A percentile compares a stretch with the other conserved stretches of the same genome.
phyloP scores from a whole-genome alignment of 2,888 invertebrate species.

The Pedicia rivosa region DNA sequence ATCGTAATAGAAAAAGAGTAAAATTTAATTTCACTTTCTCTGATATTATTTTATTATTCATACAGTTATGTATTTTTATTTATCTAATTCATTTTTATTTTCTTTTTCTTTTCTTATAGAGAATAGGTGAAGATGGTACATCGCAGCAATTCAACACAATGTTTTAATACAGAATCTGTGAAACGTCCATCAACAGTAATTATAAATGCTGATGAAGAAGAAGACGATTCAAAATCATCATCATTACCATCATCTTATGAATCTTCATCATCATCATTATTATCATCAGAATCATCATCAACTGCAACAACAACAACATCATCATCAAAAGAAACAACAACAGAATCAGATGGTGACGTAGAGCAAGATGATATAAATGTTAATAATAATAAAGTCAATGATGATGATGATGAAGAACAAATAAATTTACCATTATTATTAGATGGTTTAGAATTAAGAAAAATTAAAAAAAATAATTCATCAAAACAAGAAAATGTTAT shows the following conservation, averaged over 20 bases:
- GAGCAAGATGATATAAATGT: background rate
- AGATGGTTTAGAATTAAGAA: slow-evolving; percentile 5
- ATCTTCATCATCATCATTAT: background rate
- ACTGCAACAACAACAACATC: background rate
- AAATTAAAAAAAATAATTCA: slow-evolving; percentile 1
- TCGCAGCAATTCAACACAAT: slow-evolving; percentile 14
- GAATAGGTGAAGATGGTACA: slow-evolving; percentile 20
- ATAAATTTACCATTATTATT: slow-evolving; percentile 2
- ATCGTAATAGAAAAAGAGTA: too few species aligned
- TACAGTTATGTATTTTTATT: too few species aligned
- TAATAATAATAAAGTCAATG: slow-evolving; percentile 1
- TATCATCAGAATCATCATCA: slow-evolving; percentile 1
- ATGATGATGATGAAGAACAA: slow-evolving; percentile 1
- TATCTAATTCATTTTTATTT: too few species aligned
- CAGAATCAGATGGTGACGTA: background rate
- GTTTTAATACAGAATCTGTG: background rate
- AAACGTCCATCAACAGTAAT: slow-evolving; percentile 3
- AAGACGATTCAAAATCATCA: slow-evolving; percentile 8
- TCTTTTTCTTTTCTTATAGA: too few species aligned
- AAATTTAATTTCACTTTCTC: too few species aligned
- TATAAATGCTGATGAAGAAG: slow-evolving; percentile 9
- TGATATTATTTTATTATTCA: too few species aligned
- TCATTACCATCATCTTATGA: background rate
- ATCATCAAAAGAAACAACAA: background rate
- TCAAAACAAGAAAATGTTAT: background rate